Evolutionary conservation across 2,797 vertebrate genomes (phyloP).

Genomic region (Rhinatrema bivittatum): DNA sequence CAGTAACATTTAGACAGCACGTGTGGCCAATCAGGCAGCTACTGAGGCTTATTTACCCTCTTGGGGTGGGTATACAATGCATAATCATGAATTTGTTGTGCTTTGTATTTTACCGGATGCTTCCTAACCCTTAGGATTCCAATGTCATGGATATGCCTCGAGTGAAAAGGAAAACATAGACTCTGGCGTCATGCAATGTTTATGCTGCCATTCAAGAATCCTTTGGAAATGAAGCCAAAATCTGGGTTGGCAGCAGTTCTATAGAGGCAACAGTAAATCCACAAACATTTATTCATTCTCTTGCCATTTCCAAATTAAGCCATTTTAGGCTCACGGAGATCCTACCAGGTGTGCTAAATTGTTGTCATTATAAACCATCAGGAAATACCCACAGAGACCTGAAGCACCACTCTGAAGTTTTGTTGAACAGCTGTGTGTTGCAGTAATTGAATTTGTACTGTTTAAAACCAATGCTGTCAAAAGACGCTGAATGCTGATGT

Average conservation of each 20-base stretch:
- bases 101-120: no score
- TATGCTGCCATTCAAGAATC: no score
- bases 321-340: constrained; percentile 46
- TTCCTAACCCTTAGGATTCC: no score
- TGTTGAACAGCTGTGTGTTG: constrained; percentile 62
- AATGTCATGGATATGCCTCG: no score
- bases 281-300: constrained; percentile 54
- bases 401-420: constrained; percentile 47
- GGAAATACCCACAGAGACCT: constrained; percentile 61
- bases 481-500: constrained; percentile 45
- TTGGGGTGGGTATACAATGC: no score
- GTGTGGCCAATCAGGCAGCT: no score
- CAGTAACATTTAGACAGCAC: no score
- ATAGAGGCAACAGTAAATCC: constrained; percentile 37
- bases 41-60: no score
- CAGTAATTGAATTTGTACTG: constrained; percentile 67
- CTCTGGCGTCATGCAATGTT: no score
- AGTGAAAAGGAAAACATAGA: no score
- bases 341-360: constrained; percentile 63
- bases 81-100: no score
- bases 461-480: constrained; percentile 57
- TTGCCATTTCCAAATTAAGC: constrained; percentile 53
- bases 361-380: constrained; percentile 64
- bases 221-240: constrained; percentile 17
- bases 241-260: constrained; percentile 27